A percentile compares a stretch with the other conserved stretches of the same genome.
Conservation (phyloP, 2,797 vertebrate genomes). For the Gallinago stenura region DNA sequence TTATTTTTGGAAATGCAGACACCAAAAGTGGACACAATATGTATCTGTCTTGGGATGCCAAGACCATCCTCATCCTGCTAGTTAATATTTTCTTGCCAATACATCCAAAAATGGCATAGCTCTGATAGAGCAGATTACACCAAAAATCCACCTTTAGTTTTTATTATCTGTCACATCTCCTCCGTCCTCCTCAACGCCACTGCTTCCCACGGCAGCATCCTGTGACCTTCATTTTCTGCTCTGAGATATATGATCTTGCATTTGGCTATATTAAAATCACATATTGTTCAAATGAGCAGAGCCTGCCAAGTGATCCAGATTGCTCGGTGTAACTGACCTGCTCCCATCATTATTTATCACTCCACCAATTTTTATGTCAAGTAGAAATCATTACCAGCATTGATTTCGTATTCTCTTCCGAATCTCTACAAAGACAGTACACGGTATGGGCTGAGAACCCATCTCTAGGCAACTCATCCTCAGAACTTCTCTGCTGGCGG, state of each 20-base stretch:
- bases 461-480: not conserved
- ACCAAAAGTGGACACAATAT: not conserved
- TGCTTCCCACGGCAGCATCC: constrained; percentile 27
- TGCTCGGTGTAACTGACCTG: constrained; percentile 59
- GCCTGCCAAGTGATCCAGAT: constrained; percentile 66
- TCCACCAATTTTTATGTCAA: constrained; percentile 48
- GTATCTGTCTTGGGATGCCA: not conserved
- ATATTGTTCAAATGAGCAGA: constrained; percentile 68
- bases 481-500: not conserved
- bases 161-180: not conserved
- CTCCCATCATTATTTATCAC: constrained; percentile 62
- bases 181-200: not conserved
- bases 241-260: constrained; percentile 31
- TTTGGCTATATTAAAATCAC: constrained; percentile 73
- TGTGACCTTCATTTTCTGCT: constrained; percentile 50
- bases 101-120: not conserved
- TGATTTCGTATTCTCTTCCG: not conserved
- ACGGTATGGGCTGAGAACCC: not conserved
- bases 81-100: not conserved
- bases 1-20: not conserved
- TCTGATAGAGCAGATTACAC: not conserved
- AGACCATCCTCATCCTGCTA: not conserved
- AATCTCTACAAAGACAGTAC: not conserved
- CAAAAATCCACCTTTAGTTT: not conserved
- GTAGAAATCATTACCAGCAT: constrained; percentile 38